Evolutionary conservation across 1,140 invertebrate genomes (phyloP), one percentile per base, ranked within the genome.

Genomic region (Tetramorium parvispinum): DNA sequence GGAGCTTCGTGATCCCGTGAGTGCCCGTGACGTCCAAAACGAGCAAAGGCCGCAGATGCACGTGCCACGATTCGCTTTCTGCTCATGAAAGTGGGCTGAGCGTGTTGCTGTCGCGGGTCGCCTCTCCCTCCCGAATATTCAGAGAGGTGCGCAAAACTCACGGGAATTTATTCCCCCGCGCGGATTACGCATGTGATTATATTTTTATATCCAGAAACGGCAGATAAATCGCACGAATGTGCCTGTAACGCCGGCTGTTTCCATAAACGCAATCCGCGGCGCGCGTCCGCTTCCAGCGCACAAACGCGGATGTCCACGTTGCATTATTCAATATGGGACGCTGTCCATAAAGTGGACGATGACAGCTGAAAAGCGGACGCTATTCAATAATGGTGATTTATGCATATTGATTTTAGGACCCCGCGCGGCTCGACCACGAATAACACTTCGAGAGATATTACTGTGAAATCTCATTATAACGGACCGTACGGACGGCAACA

Each of bases 1-100:
- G 85, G 76, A 76, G 57, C 86, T 85, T 92, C 91, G 90, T 92
- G 91, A 92, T 91, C 82, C 21, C 87, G 70, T 85, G 87, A 70
- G 53, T n/a, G n/a, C n/a, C n/a, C n/a, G n/a, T n/a, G n/a, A n/a
- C n/a, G n/a, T n/a, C 71, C 73, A 82, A 90, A 91, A 88, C 59
- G 85, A 91, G 73, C 75, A 85, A 85, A 78, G 57, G n/a, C 55
- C 24, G 8, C 49, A 79, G 83, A 91, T 85, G 53, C 90, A 88
- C 87, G 86, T 86, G 71, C 75, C 76, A 8, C 37, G 86, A 91
- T 91, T 66, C 86, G 77, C 85, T 90, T 88, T 90, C 78, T 77
- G 91, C 65, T 92, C 88, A 90, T 91, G 88, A 92, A 92, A 87
- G 83, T 65, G 87, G 85, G 68, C 63, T 82, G 51, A 76, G 27